phyloP scores from a whole-genome alignment of 2,888 invertebrate genomes.

The Lingula anatina region DNA sequence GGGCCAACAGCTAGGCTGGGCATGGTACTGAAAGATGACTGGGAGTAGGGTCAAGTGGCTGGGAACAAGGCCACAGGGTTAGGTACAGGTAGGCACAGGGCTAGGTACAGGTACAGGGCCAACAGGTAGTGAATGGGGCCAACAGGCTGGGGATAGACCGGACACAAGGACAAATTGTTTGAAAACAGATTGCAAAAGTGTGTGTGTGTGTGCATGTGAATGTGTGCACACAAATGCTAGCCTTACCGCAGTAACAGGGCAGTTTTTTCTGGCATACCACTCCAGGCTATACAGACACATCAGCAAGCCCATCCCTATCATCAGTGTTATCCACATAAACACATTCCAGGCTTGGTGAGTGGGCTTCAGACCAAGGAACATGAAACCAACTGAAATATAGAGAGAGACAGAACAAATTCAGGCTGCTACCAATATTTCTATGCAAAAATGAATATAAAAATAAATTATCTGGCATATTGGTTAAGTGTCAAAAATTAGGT shows the following conservation, averaged over 20 bases:
- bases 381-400: constrained; percentile 48
- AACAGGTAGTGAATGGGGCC: no score
- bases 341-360: constrained; percentile 61
- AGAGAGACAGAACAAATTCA: background rate
- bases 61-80: no score
- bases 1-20: no score
- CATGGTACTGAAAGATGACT: no score
- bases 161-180: no score
- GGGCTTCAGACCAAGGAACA: constrained; percentile 55
- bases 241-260: constrained; percentile 56
- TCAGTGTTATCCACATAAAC: constrained; percentile 77
- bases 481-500: no score
- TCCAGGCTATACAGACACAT: constrained; percentile 80
- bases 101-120: background rate
- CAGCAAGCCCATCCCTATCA: constrained; percentile 72
- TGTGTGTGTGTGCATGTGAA: no score
- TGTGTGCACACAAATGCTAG: constrained; percentile 3
- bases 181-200: no score
- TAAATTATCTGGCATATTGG: background rate
- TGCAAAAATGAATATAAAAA: background rate
- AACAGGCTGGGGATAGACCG: no score
- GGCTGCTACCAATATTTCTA: background rate
- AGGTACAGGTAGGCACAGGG: background rate
- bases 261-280: constrained; percentile 74
- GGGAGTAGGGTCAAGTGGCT: no score